Base-by-base conservation (phyloP, 1,140 invertebrate species). In the Heterodera schachtii region DNA sequence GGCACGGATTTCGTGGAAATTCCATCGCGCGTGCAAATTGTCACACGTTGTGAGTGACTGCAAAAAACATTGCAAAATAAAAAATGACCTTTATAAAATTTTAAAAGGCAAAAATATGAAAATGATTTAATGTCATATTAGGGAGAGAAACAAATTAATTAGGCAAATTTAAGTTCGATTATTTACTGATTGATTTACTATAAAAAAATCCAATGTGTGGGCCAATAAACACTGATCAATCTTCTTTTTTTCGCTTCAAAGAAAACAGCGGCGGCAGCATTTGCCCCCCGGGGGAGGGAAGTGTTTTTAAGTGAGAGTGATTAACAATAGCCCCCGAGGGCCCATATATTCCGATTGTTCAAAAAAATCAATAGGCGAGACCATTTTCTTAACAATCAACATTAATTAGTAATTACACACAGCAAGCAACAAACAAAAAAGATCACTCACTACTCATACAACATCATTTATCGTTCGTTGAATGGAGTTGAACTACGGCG, bases 1-100 rank as follows among this genome's bases (percentile, higher is more conserved):
- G 57, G 98, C 98, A 21, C 97, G 93, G 73, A 99, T 95, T 92
- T 99, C 97, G 78, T 95, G 96, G 92, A 99, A 98, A 92, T 98
- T 96, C 97, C 97, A 98, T 92, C 98, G 97, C 84, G 96, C 96
- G 91, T 98, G 97, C 70, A 78, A 78, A 78, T 86, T 85, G 90
- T 98, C 96, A 90, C 96, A 97, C 91, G 98, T 98, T 88, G 95
- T 95, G 80, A 98, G 91, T 46, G 97, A 94, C 77, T 81, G n/a
- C 31, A 31, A 80, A 66, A 19, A 31, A 19, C 16, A 19, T 64
- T 13, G 57, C 13, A 64, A 19, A 64, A 16, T 60, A 60, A 31
- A 31, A 31, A 31, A 31, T 31, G 31, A 31, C 31, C 31, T 31
- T 31, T 31, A 31, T 31, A 31, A 31, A 31, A 31, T 31, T 31